Evolutionary conservation across 2,797 vertebrate species (phyloP).

Genomic region (Tapera naevia): DNA sequence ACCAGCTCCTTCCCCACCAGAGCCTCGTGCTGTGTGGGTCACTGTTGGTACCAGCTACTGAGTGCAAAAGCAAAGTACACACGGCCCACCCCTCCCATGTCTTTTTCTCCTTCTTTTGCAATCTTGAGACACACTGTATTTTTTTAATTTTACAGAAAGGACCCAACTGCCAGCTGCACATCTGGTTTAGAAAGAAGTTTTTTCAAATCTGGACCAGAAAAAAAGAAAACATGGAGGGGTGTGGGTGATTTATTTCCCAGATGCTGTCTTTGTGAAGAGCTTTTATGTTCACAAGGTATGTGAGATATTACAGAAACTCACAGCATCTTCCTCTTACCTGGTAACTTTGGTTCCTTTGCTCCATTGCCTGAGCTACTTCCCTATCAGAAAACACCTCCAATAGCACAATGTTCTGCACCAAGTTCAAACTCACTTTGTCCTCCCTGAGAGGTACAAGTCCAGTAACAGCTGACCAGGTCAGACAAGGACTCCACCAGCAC

Average conservation of each 20-base stretch:
- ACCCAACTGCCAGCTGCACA: neutral
- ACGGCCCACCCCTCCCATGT: neutral
- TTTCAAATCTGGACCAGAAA: neutral
- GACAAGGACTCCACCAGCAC: neutral
- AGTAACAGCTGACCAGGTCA: neutral
- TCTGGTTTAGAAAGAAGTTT: neutral
- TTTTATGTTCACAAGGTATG: neutral
- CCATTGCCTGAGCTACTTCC: neutral
- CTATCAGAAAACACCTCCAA: neutral
- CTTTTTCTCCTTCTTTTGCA: neutral
- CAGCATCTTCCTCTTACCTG: neutral
- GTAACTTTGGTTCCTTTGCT: neutral
- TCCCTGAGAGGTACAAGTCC: neutral
- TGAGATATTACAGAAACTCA: neutral
- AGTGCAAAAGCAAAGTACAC: neutral
- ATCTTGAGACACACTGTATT: neutral
- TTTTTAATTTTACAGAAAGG: neutral
- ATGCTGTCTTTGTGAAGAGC: neutral
- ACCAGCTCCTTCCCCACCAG: neutral
- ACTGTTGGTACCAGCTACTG: accelerated
- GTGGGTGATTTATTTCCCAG: neutral
- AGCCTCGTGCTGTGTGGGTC: neutral
- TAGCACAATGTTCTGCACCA: neutral
- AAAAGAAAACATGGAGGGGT: accelerated
- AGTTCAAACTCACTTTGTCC: neutral